Conservation (phyloP, 2,113 vertebrate species). For the Gambusia holbrooki region DNA sequence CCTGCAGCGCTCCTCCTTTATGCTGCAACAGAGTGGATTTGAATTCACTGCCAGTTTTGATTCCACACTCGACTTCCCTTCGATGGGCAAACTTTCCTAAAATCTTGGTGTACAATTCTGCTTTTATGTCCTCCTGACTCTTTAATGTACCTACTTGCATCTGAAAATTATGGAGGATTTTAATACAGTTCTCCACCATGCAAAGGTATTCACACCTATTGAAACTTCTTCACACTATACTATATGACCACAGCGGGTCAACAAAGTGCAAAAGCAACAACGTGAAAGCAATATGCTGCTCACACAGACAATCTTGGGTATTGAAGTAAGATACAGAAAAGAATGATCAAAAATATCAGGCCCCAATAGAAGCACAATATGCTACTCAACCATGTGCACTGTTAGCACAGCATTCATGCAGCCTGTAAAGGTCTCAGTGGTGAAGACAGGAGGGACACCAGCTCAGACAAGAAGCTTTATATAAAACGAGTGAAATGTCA, state of each 20-base stretch:
- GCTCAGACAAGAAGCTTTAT: slow-evolving; percentile 22
- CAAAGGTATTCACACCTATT: no score
- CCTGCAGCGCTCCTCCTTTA: slow-evolving; percentile 54
- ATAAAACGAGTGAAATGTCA: slow-evolving; percentile 45
- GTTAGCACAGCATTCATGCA: slow-evolving; percentile 1
- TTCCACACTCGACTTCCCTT: slow-evolving; percentile 66
- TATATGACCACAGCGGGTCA: no score
- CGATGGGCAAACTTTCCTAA: slow-evolving; percentile 40
- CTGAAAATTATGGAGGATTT: background rate
- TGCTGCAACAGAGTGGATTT: slow-evolving; percentile 61
- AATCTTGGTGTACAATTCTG: slow-evolving; percentile 34
- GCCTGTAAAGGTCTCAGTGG: slow-evolving; percentile 24
- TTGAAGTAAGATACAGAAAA: background rate
- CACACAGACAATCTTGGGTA: background rate
- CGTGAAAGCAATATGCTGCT: no score
- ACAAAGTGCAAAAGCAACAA: no score
- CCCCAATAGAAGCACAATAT: background rate
- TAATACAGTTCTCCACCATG: background rate
- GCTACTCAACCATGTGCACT: slow-evolving; percentile 1
- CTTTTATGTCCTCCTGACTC: slow-evolving; percentile 21
- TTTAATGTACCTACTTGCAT: slow-evolving; percentile 19
- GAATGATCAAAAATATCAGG: no score
- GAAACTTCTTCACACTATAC: no score
- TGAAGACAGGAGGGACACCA: slow-evolving; percentile 26
- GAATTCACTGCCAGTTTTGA: slow-evolving; percentile 66